Evolutionary conservation across 2,888 invertebrate genomes (phyloP).

Genomic region (Epinotia demarniana): DNA sequence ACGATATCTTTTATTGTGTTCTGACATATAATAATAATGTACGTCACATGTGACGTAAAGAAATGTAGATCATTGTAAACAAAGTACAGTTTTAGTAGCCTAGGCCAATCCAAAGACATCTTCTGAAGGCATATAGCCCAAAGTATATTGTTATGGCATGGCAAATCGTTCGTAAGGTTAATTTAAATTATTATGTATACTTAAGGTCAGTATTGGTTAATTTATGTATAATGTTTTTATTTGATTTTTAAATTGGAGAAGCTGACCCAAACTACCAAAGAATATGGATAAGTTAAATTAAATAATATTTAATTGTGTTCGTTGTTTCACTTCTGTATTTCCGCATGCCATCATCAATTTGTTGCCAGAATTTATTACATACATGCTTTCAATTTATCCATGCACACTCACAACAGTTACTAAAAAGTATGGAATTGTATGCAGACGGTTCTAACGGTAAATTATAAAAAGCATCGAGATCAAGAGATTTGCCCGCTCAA

Average conservation of each 20-base stretch:
- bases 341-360: no score
- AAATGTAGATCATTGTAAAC: background rate
- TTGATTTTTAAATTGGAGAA: background rate
- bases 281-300: slow-evolving; percentile 27
- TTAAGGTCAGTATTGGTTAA: slow-evolving; percentile 1
- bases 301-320: slow-evolving; percentile 32
- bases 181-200: slow-evolving; percentile 6
- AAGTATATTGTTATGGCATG: background rate
- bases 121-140: background rate
- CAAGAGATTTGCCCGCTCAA: no score
- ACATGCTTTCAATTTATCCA: no score
- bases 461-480: no score
- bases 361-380: no score
- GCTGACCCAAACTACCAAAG: slow-evolving; percentile 39
- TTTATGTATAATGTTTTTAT: slow-evolving; percentile 2
- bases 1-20: background rate
- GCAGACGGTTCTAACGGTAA: no score
- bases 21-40: background rate
- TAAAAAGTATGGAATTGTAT: no score
- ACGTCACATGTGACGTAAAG: background rate
- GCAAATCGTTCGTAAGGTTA: background rate
- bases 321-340: background rate
- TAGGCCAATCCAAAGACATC: background rate
- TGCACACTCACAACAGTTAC: no score
- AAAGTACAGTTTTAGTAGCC: slow-evolving; percentile 4